Percentiles rank a stretch among this genome's conserved stretches.
Evolutionary conservation across 2,113 vertebrate genomes (phyloP).

Genomic region (Boulengeromyrus knoepffleri): DNA sequence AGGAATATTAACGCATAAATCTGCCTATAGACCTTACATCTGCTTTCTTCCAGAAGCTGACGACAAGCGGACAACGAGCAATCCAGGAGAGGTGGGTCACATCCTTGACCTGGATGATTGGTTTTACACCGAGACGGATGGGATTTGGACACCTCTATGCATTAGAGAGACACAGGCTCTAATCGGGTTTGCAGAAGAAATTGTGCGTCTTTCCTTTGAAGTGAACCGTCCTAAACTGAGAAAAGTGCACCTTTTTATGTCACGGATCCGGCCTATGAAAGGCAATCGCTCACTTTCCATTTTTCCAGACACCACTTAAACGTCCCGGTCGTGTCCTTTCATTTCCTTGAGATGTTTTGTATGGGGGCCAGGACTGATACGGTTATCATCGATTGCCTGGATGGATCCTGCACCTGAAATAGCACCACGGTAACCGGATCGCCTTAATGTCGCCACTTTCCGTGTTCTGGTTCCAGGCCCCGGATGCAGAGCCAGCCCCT

Average conservation of each 20-base stretch:
- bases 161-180: neutral
- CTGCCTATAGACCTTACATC: neutral
- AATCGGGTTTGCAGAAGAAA: neutral
- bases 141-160: neutral
- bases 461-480: constrained; percentile 39
- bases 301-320: constrained; percentile 3
- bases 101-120: neutral
- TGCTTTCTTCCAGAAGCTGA: constrained; percentile 62
- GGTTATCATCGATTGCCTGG: constrained; percentile 17
- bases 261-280: neutral
- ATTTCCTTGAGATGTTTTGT: constrained; percentile 4
- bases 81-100: constrained; percentile 66
- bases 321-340: neutral
- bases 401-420: constrained; percentile 16
- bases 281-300: constrained; percentile 16
- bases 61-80: constrained; percentile 62
- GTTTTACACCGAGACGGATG: neutral
- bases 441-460: neutral
- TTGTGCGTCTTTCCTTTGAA: neutral
- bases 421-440: constrained; percentile 14
- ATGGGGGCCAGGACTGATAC: neutral
- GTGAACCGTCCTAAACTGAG: neutral
- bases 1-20: neutral
- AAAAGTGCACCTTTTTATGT: neutral
- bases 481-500: constrained; percentile 60